Conservation (phyloP, 2,888 invertebrate genomes). For the Pandemis heparana region DNA sequence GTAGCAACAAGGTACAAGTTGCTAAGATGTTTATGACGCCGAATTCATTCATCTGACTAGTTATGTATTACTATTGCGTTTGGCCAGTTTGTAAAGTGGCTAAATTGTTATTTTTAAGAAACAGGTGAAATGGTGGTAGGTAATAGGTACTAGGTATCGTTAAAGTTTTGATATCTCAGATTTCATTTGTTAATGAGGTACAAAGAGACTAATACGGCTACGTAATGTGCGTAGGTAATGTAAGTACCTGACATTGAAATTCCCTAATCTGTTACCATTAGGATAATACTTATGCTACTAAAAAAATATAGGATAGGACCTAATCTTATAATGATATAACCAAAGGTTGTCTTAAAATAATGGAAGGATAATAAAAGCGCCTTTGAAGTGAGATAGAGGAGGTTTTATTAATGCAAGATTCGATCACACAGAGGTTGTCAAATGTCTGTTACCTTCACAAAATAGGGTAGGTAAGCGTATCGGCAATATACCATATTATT, state of each 20-base stretch:
- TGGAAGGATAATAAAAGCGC: constrained; percentile 12
- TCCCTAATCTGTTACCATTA: background rate
- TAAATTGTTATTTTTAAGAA: too few species aligned
- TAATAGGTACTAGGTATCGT: too few species aligned
- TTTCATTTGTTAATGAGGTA: background rate
- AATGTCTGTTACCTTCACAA: too few species aligned
- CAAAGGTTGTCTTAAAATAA: constrained; percentile 16
- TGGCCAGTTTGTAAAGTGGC: too few species aligned
- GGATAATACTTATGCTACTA: constrained; percentile 1
- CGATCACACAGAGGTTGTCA: background rate
- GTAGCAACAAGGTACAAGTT: too few species aligned
- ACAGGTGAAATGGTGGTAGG: too few species aligned
- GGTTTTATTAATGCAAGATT: background rate
- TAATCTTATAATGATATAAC: background rate
- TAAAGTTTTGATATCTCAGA: background rate
- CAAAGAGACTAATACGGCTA: background rate
- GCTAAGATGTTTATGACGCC: too few species aligned
- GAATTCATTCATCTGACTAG: too few species aligned
- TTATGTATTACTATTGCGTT: too few species aligned
- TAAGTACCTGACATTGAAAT: background rate
- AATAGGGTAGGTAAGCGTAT: too few species aligned
- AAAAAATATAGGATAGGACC: background rate
- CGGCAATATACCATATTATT: too few species aligned
- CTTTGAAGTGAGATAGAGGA: background rate
- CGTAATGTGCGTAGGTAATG: background rate